Evolutionary conservation across 2,113 vertebrate genomes (phyloP).

Genomic region (Forbesichthys papilliferus): DNA sequence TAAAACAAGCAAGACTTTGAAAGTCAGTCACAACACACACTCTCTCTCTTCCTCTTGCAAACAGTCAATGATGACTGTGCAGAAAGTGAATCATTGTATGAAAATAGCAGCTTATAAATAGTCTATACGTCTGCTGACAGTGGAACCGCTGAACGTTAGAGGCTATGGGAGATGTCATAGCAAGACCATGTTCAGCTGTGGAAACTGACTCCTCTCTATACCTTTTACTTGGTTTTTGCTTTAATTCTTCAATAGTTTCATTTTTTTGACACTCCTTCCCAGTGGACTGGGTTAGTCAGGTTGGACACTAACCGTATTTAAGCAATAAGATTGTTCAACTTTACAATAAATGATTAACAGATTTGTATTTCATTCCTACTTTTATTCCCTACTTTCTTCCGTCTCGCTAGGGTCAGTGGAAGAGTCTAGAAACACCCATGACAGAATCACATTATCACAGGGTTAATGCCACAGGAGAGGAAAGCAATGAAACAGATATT

Average conservation of each 20-base stretch:
- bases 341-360: too few species aligned
- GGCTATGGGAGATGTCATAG: conserved; percentile 35
- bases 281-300: too few species aligned
- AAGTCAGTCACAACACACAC: conserved; percentile 46
- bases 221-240: background rate
- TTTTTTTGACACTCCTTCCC: too few species aligned
- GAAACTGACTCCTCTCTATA: conserved; percentile 8
- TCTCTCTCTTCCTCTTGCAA: background rate
- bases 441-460: background rate
- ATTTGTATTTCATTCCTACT: background rate
- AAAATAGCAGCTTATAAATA: conserved; percentile 42
- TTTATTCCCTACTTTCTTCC: background rate
- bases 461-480: conserved; percentile 8
- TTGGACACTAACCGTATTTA: background rate
- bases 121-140: conserved; percentile 34
- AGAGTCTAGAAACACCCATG: conserved; percentile 10
- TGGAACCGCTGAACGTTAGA: conserved; percentile 57
- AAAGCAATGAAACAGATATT: background rate
- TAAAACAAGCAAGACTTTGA: conserved; percentile 42
- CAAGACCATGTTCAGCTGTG: conserved; percentile 43
- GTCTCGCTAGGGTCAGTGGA: conserved; percentile 1
- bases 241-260: background rate
- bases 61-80: conserved; percentile 34
- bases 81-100: conserved; percentile 54
- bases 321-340: background rate